A percentile compares a stretch with the other conserved stretches of the same genome.
phyloP scores from a whole-genome alignment of 2,797 vertebrate species.

The Mycteria americana region DNA sequence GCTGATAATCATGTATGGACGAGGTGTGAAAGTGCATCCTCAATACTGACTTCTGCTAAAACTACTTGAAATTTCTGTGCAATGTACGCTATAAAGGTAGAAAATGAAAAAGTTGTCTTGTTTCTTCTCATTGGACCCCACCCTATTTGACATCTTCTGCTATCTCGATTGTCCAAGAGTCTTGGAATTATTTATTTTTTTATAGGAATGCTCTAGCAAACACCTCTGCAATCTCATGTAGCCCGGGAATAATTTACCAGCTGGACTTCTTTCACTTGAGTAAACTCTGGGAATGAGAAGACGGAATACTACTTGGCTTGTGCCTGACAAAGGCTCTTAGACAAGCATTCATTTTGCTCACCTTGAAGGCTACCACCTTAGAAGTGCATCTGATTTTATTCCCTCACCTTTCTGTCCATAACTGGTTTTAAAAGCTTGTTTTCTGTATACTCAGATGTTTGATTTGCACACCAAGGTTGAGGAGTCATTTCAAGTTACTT shows the following conservation, averaged over 20 bases:
- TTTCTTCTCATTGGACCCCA: slow-evolving; percentile 46
- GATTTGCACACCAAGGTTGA: background rate
- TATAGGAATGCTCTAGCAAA: background rate
- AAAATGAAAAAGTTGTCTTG: background rate
- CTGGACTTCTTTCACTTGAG: background rate
- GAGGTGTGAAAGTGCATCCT: background rate
- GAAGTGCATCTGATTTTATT: background rate
- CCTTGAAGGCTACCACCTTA: slow-evolving; percentile 48
- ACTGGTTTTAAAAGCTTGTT: background rate
- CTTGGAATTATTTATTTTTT: background rate
- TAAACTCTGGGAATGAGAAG: background rate
- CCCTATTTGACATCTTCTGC: slow-evolving; percentile 4
- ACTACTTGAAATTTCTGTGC: background rate
- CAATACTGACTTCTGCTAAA: background rate
- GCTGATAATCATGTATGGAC: background rate
- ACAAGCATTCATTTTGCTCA: slow-evolving; percentile 38
- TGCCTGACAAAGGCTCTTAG: slow-evolving; percentile 38
- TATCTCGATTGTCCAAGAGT: background rate
- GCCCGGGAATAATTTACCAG: background rate
- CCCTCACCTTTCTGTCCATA: background rate
- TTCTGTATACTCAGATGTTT: background rate
- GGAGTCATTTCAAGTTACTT: slow-evolving; percentile 45
- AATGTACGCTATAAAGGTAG: background rate
- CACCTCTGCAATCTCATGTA: background rate
- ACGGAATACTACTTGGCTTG: background rate